phyloP scores from a whole-genome alignment of 1,140 invertebrate species.

The Drosophila nannoptera region DNA sequence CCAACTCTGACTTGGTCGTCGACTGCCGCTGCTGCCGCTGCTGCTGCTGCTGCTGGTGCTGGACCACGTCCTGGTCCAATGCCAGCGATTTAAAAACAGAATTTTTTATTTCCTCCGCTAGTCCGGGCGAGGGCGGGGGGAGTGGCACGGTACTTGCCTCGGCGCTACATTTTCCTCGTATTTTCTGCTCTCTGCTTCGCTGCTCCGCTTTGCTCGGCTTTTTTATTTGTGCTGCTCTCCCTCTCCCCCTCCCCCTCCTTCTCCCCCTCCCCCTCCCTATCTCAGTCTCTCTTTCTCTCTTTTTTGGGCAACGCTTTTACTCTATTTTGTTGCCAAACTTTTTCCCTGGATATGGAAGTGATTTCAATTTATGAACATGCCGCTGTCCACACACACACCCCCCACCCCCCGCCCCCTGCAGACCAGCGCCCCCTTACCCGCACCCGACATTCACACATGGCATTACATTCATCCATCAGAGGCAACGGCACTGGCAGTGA shows the following conservation, averaged over 20 bases:
- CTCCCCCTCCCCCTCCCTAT: too few relatives aligned
- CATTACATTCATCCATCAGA: slow-evolving; percentile 69
- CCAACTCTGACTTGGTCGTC: slow-evolving; percentile 40
- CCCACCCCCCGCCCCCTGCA: neutral
- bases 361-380: slow-evolving; percentile 79
- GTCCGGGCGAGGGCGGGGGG: neutral
- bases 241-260: slow-evolving; percentile 3
- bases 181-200: slow-evolving; percentile 11
- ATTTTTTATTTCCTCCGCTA: slow-evolving; percentile 68
- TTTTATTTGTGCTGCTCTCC: neutral
- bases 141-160: slow-evolving; percentile 22
- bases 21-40: neutral
- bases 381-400: slow-evolving; percentile 70
- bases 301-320: slow-evolving; percentile 42
- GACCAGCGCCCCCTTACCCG: slow-evolving; percentile 19
- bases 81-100: slow-evolving; percentile 70
- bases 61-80: slow-evolving; percentile 8
- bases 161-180: slow-evolving; percentile 4
- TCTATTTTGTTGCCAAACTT: slow-evolving; percentile 71
- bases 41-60: slow-evolving; percentile 7
- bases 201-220: neutral
- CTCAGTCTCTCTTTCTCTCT: slow-evolving; percentile 12
- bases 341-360: slow-evolving; percentile 74
- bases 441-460: slow-evolving; percentile 41
- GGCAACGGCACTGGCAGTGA: slow-evolving; percentile 36